Evolutionary conservation across 30 jellyfish, hydroid and myxozoan species (phyloP).

Genomic region (Mastigias papua): DNA sequence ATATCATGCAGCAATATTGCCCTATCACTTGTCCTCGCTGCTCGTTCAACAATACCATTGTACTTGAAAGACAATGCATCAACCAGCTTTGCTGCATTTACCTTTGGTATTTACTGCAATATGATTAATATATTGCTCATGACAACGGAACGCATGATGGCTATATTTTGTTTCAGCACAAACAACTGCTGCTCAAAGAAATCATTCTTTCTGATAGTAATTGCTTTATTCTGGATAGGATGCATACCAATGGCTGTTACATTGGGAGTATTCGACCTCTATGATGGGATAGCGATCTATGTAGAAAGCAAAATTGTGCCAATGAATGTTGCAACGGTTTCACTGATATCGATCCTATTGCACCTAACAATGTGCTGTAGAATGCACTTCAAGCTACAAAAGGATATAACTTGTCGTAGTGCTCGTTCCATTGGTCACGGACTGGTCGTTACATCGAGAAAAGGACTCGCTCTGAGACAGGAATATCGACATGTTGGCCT

Average conservation of each 20-base stretch:
- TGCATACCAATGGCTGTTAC: constrained; percentile 38
- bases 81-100: constrained; percentile 58
- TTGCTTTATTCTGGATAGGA: constrained; percentile 19
- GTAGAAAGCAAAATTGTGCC: constrained; percentile 17
- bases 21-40: constrained; percentile 25
- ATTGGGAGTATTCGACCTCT: constrained; percentile 51
- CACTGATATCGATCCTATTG: constrained; percentile 2
- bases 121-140: constrained; percentile 23
- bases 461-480: constrained; percentile 32
- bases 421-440: constrained; percentile 56
- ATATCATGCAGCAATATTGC: constrained; percentile 49
- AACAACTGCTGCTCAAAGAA: constrained; percentile 4
- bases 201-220: neutral
- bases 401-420: constrained; percentile 6
- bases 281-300: constrained; percentile 13
- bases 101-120: constrained; percentile 46
- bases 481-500: constrained; percentile 33
- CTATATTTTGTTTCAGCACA: constrained; percentile 1
- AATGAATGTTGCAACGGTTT: neutral
- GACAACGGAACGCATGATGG: constrained; percentile 37
- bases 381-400: constrained; percentile 5
- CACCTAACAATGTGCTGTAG: constrained; percentile 35
- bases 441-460: constrained; percentile 14
- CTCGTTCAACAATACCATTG: constrained; percentile 34
- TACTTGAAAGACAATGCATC: constrained; percentile 53